Percentiles rank a stretch among this genome's conserved stretches.
Evolutionary conservation across 2,797 vertebrate species (phyloP).

Genomic region (Crocidura indochinensis): DNA sequence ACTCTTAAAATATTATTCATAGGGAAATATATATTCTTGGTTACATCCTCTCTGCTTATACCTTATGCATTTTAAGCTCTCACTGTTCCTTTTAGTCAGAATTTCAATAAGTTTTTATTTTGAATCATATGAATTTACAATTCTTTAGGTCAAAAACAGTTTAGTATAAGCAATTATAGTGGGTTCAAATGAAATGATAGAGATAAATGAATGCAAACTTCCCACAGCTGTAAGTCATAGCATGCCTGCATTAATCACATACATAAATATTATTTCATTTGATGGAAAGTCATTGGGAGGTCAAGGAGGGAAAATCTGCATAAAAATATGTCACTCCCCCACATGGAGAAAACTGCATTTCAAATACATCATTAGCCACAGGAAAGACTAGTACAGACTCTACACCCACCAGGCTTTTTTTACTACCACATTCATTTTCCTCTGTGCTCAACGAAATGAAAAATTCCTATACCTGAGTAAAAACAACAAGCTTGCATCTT

Average conservation of each 20-base stretch:
- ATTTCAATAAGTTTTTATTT: not conserved
- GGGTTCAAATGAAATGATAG: not conserved
- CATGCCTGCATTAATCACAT: conserved; percentile 18
- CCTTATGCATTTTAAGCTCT: conserved; percentile 10
- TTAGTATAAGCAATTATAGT: conserved; percentile 27
- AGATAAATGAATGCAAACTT: conserved; percentile 31
- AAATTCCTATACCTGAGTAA: conserved; percentile 41
- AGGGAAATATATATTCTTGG: not conserved
- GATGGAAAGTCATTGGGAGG: conserved; percentile 38
- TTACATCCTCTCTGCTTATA: not conserved
- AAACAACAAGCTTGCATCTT: conserved; percentile 56
- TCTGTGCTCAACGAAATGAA: conserved; percentile 68
- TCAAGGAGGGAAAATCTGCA: conserved; percentile 45
- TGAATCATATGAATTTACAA: not conserved
- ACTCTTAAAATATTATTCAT: not conserved
- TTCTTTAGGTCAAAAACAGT: not conserved
- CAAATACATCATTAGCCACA: conserved; percentile 2
- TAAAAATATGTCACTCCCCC: conserved; percentile 34
- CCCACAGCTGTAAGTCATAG: not conserved
- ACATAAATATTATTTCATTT: conserved; percentile 66
- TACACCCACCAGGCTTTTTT: not conserved
- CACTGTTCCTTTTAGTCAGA: not conserved
- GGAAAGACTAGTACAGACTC: not conserved
- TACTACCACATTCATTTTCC: conserved; percentile 51
- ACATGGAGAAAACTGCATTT: conserved; percentile 37